These are phyloP conservation scores for Parnassius apollo DNA, from an alignment of 2,888 invertebrate species.

Conservation along the genomic window DNA sequence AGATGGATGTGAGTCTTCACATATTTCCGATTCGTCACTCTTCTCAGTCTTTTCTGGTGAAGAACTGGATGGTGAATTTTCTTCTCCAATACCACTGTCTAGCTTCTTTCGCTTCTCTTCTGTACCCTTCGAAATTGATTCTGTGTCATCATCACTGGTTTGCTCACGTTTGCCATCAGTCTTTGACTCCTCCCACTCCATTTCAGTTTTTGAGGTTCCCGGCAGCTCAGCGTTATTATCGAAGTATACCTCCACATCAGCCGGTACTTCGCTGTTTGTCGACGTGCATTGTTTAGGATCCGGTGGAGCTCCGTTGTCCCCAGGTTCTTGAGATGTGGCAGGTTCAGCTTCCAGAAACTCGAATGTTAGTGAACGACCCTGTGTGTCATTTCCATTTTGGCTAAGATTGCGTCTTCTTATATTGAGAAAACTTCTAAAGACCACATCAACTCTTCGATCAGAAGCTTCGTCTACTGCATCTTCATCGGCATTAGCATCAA, in stretches of 20 bases:
- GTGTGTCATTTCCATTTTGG: constrained; percentile 15
- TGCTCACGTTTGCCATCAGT: constrained; percentile 29
- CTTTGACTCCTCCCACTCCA: constrained; percentile 38
- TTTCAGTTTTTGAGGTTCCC: constrained; percentile 35
- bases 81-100: constrained; percentile 83
- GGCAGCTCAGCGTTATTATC: constrained; percentile 35
- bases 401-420: constrained; percentile 20
- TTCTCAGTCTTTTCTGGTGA: constrained; percentile 40
- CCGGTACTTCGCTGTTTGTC: constrained; percentile 18
- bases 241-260: constrained; percentile 48
- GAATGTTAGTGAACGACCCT: constrained; percentile 42
- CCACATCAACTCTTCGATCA: constrained; percentile 18
- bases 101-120: constrained; percentile 77
- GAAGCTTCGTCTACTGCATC: constrained; percentile 28
- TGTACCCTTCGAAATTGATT: constrained; percentile 29
- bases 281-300: constrained; percentile 6
- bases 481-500: constrained; percentile 20
- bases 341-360: constrained; percentile 39
- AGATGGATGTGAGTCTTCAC: constrained; percentile 33
- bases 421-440: constrained; percentile 9
- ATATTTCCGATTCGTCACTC: constrained; percentile 22
- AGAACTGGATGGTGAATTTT: constrained; percentile 48
- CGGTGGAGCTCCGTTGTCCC: constrained; percentile 1
- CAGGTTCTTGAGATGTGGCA: constrained; percentile 20
- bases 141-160: constrained; percentile 30